Base-by-base conservation (phyloP, 2,113 vertebrate genomes). In the Siniperca chuatsi region DNA sequence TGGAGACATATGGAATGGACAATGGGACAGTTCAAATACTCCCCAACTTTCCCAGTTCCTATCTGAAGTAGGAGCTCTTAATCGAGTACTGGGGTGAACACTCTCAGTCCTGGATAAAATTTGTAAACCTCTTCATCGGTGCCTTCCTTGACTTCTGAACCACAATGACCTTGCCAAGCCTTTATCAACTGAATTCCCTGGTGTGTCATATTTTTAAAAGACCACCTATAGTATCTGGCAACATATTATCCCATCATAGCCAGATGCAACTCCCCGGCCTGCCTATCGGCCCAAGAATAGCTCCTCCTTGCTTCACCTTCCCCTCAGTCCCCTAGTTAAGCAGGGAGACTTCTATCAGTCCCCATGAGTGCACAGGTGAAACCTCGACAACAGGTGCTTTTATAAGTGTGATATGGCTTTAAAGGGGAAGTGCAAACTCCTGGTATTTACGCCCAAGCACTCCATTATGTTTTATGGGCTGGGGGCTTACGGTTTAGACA, bases 401-500 rank as follows among this genome's bases (percentile, higher is more conserved):
- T 92, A 95, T 73, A 82, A 86, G 81, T 54, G 79, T 81, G 89
- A 87, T 86, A 65, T 44, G 75, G 76, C 89, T 94, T 94, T 91
- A 92, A 93, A 93, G 61, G 62, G 79, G 78, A 94, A 90, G 91
- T 93, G 91, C 79, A 90, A 94, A 92, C 81, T 93, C 68, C 72
- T 82, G 85, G 89, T 93, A 94, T 95, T 95, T 92, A 92, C 40
- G 58, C 85, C 88, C 67, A 84, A 89, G 83, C 88, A 88, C 92
- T 93, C 92, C 87, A 95, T 94, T 92, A 95, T 89, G 87, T 91
- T 95, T 95, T 95, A 95, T 92, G 88, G 89, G 89, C 90, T n/a
- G 50, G 75, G 87, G 84, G 84, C 89, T 91, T 88, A 90, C 88
- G 81, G 86, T 92, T 95, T 91, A 94, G 91, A 84, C 67, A 83